Evolutionary conservation across 2,113 vertebrate genomes (phyloP).

Genomic region (Gymnorhina tibicen): DNA sequence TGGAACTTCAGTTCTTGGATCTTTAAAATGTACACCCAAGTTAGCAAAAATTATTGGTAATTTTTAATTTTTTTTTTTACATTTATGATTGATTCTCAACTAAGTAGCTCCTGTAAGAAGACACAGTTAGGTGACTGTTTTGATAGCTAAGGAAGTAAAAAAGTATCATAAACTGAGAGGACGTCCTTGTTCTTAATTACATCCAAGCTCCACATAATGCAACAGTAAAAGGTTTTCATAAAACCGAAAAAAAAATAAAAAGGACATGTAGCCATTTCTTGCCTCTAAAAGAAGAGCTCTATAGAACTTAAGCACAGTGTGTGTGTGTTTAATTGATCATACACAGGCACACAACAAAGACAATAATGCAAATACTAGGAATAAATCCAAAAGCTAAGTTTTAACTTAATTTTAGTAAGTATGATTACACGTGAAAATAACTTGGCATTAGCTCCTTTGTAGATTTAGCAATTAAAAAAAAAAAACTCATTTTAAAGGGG

Average conservation of each 20-base stretch:
- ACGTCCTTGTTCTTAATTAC: background rate
- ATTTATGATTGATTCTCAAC: background rate
- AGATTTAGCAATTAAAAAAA: background rate
- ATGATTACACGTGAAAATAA: background rate
- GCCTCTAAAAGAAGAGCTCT: background rate
- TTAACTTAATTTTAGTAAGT: background rate
- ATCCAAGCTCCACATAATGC: background rate
- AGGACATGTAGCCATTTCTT: background rate
- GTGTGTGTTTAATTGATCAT: background rate
- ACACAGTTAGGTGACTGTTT: background rate
- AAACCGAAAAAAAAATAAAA: background rate
- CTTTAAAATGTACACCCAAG: background rate
- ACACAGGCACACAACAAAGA: background rate
- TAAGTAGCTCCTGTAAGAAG: background rate
- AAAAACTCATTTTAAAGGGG: background rate
- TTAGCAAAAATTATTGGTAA: background rate
- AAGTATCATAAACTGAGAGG: background rate
- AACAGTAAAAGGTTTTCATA: background rate
- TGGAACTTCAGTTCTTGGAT: background rate
- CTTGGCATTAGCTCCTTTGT: background rate
- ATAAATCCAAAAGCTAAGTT: background rate
- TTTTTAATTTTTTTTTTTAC: background rate
- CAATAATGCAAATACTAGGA: background rate
- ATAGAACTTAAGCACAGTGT: background rate
- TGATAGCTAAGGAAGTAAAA: background rate